phyloP scores from a whole-genome alignment of 2,888 invertebrate genomes.

The Allacma fusca region DNA sequence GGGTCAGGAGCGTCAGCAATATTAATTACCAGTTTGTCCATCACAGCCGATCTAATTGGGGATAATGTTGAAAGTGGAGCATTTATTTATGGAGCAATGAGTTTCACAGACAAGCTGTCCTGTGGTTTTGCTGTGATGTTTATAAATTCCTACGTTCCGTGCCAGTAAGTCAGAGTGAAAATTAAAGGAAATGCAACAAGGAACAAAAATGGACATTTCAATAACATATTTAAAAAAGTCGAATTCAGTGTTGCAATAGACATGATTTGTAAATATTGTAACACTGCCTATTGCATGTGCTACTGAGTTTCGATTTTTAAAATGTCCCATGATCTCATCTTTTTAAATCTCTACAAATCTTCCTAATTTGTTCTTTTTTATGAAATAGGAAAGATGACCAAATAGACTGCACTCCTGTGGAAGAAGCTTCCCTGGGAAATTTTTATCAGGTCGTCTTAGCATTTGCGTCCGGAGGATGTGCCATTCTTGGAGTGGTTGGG shows the following conservation, averaged over 20 bases:
- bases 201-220: no score
- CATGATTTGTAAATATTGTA: no score
- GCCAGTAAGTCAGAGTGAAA: constrained; percentile 52
- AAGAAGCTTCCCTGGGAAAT: neutral
- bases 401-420: constrained; percentile 9
- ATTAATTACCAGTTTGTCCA: constrained; percentile 85
- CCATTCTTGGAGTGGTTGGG: constrained; percentile 51
- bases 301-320: no score
- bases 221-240: no score
- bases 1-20: constrained; percentile 86
- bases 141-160: constrained; percentile 55
- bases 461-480: constrained; percentile 55
- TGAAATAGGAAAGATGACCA: constrained; percentile 45
- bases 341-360: neutral
- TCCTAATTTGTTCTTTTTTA: neutral
- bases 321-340: no score
- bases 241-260: no score
- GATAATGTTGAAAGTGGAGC: constrained; percentile 86
- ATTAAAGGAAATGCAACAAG: no score
- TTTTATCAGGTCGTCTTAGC: constrained; percentile 48
- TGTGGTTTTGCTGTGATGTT: constrained; percentile 81
- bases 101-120: constrained; percentile 90
- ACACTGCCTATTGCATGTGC: no score
- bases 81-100: constrained; percentile 91
- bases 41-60: constrained; percentile 89